Percentiles rank a stretch among this genome's conserved stretches.
Evolutionary conservation across 92 coral and sea anemone species (phyloP).

Genomic region (Palythoa grandiflora): DNA sequence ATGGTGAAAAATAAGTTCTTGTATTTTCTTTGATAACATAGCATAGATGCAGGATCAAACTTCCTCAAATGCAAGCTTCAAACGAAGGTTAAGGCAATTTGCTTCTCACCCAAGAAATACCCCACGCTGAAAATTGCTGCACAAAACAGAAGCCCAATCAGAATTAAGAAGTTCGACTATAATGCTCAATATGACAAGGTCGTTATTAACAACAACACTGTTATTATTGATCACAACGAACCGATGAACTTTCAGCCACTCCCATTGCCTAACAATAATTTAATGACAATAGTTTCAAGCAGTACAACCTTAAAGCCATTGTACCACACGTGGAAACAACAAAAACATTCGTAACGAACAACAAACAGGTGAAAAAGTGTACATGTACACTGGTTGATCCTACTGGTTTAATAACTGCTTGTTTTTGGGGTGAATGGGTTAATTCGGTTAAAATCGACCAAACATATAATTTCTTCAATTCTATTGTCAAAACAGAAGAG

Average conservation of each 20-base stretch:
- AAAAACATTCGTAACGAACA: slow-evolving; percentile 21
- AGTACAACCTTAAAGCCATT: slow-evolving; percentile 23
- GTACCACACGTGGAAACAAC: slow-evolving; percentile 12
- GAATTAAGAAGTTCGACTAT: slow-evolving; percentile 2
- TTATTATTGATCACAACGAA: slow-evolving; percentile 14
- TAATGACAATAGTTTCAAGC: slow-evolving; percentile 27
- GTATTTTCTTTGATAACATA: not conserved
- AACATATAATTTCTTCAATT: slow-evolving; percentile 19
- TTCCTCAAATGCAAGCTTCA: not conserved
- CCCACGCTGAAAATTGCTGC: not conserved
- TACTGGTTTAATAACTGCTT: slow-evolving; percentile 30
- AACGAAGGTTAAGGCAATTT: not conserved
- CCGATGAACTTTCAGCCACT: not conserved
- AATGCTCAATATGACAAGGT: not conserved
- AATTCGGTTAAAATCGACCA: slow-evolving; percentile 19
- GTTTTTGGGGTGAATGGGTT: slow-evolving; percentile 2
- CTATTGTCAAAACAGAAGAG: slow-evolving; percentile 34
- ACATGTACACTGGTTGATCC: slow-evolving; percentile 39
- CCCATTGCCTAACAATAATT: slow-evolving; percentile 6
- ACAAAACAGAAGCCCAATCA: slow-evolving; percentile 13
- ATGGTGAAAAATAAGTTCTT: not conserved
- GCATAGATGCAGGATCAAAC: slow-evolving; percentile 2
- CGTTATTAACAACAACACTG: not conserved
- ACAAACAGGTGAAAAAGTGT: slow-evolving; percentile 29
- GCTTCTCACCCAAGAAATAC: not conserved